Conservation (phyloP, 2,888 invertebrate species). For the Euclidia mi region DNA sequence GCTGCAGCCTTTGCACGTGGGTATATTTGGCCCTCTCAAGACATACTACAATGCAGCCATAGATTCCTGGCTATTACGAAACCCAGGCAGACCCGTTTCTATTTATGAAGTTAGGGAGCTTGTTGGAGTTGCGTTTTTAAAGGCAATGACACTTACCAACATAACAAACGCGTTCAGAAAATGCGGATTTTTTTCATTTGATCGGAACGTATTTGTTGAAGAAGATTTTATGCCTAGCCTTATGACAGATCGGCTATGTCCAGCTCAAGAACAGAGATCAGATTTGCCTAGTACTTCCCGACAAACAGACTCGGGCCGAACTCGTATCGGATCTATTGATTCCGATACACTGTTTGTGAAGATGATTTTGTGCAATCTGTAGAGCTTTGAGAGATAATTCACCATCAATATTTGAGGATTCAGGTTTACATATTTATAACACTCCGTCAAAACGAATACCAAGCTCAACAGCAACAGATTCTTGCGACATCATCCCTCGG, state of each 20-base stretch:
- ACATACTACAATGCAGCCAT: constrained; percentile 53
- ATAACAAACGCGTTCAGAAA: constrained; percentile 38
- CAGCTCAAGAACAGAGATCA: constrained; percentile 1
- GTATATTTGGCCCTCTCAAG: constrained; percentile 69
- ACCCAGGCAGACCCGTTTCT: constrained; percentile 70
- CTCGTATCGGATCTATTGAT: no score
- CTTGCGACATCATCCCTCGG: neutral
- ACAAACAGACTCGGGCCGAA: neutral
- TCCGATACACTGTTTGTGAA: no score
- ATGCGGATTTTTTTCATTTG: constrained; percentile 47
- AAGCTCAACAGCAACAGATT: neutral
- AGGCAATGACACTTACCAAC: constrained; percentile 62
- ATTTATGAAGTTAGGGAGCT: constrained; percentile 68
- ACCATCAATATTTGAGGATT: no score
- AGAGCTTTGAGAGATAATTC: no score
- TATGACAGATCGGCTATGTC: neutral
- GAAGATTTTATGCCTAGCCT: constrained; percentile 28
- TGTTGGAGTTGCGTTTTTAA: constrained; percentile 52
- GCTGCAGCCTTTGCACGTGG: constrained; percentile 74
- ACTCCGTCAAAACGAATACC: no score
- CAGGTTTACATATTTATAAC: no score
- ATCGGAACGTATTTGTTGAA: constrained; percentile 42
- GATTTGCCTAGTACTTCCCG: no score
- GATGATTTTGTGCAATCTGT: no score
- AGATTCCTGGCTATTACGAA: constrained; percentile 64